A percentile compares a stretch with the other conserved stretches of the same genome.
These are phyloP conservation scores for Nemopilema nomurai DNA, from an alignment of 30 jellyfish, hydroid and myxozoan genomes.

Conservation along the genomic window DNA sequence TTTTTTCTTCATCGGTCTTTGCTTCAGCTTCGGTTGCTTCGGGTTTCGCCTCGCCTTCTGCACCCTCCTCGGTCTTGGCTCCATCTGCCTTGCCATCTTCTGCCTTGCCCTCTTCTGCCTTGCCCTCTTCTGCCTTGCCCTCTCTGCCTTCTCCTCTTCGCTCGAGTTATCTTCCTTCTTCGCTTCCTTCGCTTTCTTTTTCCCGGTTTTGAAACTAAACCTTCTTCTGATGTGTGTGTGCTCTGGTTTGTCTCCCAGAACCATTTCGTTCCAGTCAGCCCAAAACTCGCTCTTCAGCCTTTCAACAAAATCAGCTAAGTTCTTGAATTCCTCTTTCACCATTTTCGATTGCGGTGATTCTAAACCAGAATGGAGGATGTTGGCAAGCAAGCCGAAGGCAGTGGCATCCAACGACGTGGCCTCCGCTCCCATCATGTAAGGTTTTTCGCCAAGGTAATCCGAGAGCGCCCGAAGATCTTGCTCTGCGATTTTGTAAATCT, in stretches of 20 bases:
- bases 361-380: slow-evolving; percentile 61
- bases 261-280: slow-evolving; percentile 93
- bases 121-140: slow-evolving; percentile 27
- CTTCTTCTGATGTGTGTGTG: slow-evolving; percentile 70
- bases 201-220: slow-evolving; percentile 75
- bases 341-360: slow-evolving; percentile 69
- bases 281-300: slow-evolving; percentile 82
- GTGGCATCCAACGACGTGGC: slow-evolving; percentile 80
- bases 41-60: slow-evolving; percentile 34
- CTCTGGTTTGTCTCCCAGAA: slow-evolving; percentile 90
- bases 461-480: slow-evolving; percentile 87
- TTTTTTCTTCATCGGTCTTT: slow-evolving; percentile 49
- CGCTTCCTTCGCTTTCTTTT: slow-evolving; percentile 70
- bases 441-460: slow-evolving; percentile 84
- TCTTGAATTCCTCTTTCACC: slow-evolving; percentile 66
- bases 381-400: slow-evolving; percentile 83
- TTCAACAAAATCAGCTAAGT: slow-evolving; percentile 76
- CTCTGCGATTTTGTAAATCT: slow-evolving; percentile 84
- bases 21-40: slow-evolving; percentile 44
- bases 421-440: slow-evolving; percentile 81
- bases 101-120: slow-evolving; percentile 48
- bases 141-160: slow-evolving; percentile 62
- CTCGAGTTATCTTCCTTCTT: slow-evolving; percentile 56
- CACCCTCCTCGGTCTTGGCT: too few relatives aligned
- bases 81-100: slow-evolving; percentile 24